phyloP scores from a whole-genome alignment of 1,140 invertebrate species.

The Bombus fervidus region DNA sequence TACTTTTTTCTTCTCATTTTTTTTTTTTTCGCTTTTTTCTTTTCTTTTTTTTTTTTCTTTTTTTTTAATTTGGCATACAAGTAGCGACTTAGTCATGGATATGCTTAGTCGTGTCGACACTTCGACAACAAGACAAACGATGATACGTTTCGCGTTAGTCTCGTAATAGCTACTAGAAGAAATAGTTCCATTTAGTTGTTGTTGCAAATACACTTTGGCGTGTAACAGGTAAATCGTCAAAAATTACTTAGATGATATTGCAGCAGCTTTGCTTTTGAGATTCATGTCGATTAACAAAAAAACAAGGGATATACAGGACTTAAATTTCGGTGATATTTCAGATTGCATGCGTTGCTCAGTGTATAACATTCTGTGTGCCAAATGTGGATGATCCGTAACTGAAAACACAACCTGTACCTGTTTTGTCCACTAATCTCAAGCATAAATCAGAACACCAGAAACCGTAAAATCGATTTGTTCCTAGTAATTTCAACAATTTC shows the following conservation, averaged over 20 bases:
- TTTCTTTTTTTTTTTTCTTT: neutral
- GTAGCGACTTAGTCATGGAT: constrained; percentile 70
- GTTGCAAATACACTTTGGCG: constrained; percentile 63
- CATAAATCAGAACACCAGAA: neutral
- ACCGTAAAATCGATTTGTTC: neutral
- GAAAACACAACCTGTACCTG: neutral
- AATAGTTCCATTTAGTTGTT: constrained; percentile 63
- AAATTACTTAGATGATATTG: constrained; percentile 61
- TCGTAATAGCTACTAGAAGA: constrained; percentile 59
- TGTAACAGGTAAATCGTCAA: constrained; percentile 63
- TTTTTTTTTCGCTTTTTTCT: neutral
- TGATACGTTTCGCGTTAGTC: constrained; percentile 30
- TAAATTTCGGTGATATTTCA: constrained; percentile 51
- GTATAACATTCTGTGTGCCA: constrained; percentile 16
- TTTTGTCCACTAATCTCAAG: neutral
- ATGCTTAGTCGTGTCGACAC: constrained; percentile 68
- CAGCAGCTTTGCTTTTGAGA: constrained; percentile 49
- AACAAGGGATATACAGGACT: constrained; percentile 51
- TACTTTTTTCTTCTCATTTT: neutral
- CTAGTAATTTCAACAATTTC: neutral
- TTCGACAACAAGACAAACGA: constrained; percentile 59
- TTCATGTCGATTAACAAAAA: constrained; percentile 58
- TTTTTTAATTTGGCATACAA: constrained; percentile 22
- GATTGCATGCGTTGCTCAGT: neutral
- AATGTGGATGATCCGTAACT: constrained; percentile 1